A percentile compares a stretch with the other conserved stretches of the same genome.
These are phyloP conservation scores for Drosophila fuyamai DNA, from an alignment of 1,140 invertebrate genomes.

Conservation along the genomic window DNA sequence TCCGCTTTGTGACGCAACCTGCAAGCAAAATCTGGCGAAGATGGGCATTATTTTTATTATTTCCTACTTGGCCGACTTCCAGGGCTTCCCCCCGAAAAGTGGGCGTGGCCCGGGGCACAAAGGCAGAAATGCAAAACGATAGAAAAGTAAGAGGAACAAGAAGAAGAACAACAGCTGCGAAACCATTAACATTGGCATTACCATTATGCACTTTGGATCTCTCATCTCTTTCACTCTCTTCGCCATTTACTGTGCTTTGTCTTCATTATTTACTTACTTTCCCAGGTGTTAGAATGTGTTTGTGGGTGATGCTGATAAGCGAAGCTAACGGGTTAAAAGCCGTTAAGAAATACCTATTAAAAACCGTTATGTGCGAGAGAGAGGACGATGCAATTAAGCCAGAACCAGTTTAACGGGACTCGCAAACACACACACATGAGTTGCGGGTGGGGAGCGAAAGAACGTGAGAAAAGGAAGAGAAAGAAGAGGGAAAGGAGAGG, in stretches of 20 bases:
- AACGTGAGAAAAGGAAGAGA: slow-evolving; percentile 9
- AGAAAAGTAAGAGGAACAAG: neutral
- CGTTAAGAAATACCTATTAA: slow-evolving; percentile 24
- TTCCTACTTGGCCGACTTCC: slow-evolving; percentile 34
- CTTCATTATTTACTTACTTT: slow-evolving; percentile 41
- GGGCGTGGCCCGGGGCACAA: slow-evolving; percentile 12
- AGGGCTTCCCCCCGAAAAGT: slow-evolving; percentile 4
- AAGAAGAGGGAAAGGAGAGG: neutral
- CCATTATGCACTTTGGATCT: slow-evolving; percentile 51
- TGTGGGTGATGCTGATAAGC: slow-evolving; percentile 43
- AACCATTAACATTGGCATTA: slow-evolving; percentile 34
- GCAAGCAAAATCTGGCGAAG: neutral
- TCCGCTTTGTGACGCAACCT: slow-evolving; percentile 13
- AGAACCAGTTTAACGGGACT: slow-evolving; percentile 78
- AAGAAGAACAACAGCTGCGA: slow-evolving; percentile 32
- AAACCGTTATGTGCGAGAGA: slow-evolving; percentile 22
- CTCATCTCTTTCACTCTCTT: slow-evolving; percentile 16
- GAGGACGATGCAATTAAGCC: slow-evolving; percentile 72
- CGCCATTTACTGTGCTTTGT: slow-evolving; percentile 23
- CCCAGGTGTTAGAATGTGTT: neutral
- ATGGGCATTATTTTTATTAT: slow-evolving; percentile 14
- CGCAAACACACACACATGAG: slow-evolving; percentile 22
- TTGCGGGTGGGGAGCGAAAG: slow-evolving; percentile 19
- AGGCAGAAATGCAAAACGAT: slow-evolving; percentile 1
- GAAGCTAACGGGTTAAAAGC: slow-evolving; percentile 18